Evolutionary conservation across 2,888 invertebrate species (phyloP).

Genomic region (Endomychus coccineus): DNA sequence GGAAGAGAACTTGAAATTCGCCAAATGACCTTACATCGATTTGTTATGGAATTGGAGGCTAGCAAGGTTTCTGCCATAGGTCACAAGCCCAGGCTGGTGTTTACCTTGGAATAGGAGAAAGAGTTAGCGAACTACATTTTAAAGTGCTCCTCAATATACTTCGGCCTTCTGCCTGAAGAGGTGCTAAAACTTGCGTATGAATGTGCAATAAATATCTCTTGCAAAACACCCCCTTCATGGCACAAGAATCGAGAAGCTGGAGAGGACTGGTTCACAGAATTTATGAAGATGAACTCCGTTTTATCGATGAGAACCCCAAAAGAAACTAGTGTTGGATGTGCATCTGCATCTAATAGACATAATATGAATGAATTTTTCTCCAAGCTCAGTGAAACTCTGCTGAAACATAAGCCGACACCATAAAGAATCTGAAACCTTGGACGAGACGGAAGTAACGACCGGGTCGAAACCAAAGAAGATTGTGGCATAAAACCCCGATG

Average conservation of each 20-base stretch:
- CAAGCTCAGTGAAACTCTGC: too few species aligned
- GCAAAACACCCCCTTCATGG: conserved; percentile 16
- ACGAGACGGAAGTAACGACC: conserved; percentile 21
- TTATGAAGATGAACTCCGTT: conserved; percentile 14
- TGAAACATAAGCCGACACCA: background rate
- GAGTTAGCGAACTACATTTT: conserved; percentile 17
- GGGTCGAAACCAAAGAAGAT: conserved; percentile 30
- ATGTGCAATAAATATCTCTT: conserved; percentile 16
- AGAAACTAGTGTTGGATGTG: conserved; percentile 18
- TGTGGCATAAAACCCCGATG: background rate
- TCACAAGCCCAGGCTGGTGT: conserved; percentile 4
- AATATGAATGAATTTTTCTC: too few species aligned
- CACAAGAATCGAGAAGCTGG: conserved; percentile 16
- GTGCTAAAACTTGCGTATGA: conserved; percentile 19
- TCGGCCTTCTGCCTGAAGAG: conserved; percentile 20
- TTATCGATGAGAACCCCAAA: conserved; percentile 19
- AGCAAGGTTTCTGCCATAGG: conserved; percentile 2
- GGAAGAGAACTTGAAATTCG: conserved; percentile 18
- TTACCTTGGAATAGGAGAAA: conserved; percentile 14
- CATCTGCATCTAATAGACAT: conserved; percentile 19
- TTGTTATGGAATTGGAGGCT: conserved; percentile 7
- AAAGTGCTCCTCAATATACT: conserved; percentile 22
- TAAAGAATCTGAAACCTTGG: background rate
- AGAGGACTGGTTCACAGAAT: conserved; percentile 16
- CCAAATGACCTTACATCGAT: conserved; percentile 15